Base-by-base conservation (phyloP, 2,797 vertebrate species). In the Mormyrus proboscirostris region DNA sequence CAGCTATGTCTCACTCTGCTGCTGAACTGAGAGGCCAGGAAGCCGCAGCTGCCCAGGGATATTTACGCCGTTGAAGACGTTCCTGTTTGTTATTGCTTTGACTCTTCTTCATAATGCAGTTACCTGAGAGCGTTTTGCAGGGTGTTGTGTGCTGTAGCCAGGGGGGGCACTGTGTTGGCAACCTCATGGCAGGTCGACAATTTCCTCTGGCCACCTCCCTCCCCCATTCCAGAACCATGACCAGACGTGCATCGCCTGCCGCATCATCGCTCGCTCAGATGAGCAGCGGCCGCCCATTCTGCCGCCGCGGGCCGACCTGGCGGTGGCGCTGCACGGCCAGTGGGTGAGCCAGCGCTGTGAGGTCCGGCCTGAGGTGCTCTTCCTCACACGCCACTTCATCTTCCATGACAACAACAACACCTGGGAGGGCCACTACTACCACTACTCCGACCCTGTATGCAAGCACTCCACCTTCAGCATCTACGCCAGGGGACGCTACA, bases 331-430 rank as follows among this genome's bases (percentile, higher is more conserved):
- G 55, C 97, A 97, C 0, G 98, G 98, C 0, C 97, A 99, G 93
- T 99, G 98, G 98, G 98, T 97, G 92, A 99, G 98, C 93, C 98
- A 98, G 93, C 97, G 97, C 90, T 99, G 98, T 0, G 98, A 99
- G 93, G 98, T 99, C 4, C 97, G 98, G 0, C 98, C 98, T 0
- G 98, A 98, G 92, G 98, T 98, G 44, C 97, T 99, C 91, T 99
- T 99, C 94, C 97, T 99, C 91, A 99, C 98, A 0, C 96, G 98
- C 2, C 98, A 99, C 94, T 99, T 99, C 94, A 93, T 98, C 94
- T 99, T 99, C 95, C 97, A 99, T 0, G 97, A 98, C 94, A 97
- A 97, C 93, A 98, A 99, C 93, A 96, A 97, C 93, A 99, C 98
- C 65, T 99, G 98, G 98, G 98, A 99, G 92, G 98, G 98, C 0